Percentiles rank a stretch among this genome's conserved stretches.
Conservation (phyloP, 2,113 vertebrate species). For the Psilopsiagon aurifrons region DNA sequence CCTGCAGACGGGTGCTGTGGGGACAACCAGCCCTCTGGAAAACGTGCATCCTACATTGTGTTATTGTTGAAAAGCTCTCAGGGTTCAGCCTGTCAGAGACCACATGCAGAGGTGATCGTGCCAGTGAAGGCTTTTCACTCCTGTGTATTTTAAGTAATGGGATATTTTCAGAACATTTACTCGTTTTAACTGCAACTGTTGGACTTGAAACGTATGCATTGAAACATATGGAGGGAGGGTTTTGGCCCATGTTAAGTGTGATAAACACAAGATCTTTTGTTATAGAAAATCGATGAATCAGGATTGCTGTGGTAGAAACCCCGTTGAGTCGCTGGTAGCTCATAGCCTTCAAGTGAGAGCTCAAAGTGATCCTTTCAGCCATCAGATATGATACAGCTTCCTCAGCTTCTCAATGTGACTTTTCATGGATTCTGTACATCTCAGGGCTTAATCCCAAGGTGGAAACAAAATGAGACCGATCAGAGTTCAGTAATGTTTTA, state of each 20-base stretch:
- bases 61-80: not conserved
- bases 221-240: not conserved
- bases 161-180: not conserved
- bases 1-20: not conserved
- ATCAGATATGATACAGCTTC: not conserved
- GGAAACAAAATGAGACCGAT: not conserved
- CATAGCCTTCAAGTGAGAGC: rapidly evolving
- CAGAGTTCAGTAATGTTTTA: not conserved
- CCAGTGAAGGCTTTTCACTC: not conserved
- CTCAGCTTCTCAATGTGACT: not conserved
- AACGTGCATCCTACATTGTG: rapidly evolving
- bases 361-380: not conserved
- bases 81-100: not conserved
- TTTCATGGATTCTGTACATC: not conserved
- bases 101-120: not conserved
- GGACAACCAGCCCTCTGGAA: not conserved
- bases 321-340: not conserved
- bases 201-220: not conserved
- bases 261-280: not conserved
- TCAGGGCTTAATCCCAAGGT: not conserved
- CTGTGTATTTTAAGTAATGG: not conserved
- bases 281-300: not conserved
- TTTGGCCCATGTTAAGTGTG: not conserved
- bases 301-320: not conserved
- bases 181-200: not conserved